Conservation (phyloP, 2,797 vertebrate species). For the Hybognathus amarus region DNA sequence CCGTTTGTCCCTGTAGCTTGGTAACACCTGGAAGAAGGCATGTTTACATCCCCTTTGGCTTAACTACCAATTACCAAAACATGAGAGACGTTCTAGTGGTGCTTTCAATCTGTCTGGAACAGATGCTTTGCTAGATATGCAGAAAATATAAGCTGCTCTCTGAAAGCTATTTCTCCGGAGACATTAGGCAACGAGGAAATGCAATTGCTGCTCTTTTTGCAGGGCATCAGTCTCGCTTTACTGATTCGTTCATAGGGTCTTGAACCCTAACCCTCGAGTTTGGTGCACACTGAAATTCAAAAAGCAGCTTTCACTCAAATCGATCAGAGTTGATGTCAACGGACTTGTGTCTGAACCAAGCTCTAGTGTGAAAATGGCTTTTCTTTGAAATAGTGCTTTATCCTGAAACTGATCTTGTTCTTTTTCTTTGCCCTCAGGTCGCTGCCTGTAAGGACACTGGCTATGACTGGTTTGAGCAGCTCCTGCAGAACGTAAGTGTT, state of each 20-base stretch:
- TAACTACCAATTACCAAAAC: neutral
- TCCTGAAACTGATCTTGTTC: neutral
- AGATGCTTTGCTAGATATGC: neutral
- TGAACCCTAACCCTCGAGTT: neutral
- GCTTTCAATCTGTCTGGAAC: conserved; percentile 9
- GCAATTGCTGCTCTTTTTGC: neutral
- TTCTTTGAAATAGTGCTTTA: neutral
- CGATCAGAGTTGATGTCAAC: neutral
- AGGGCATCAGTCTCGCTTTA: neutral
- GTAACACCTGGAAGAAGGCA: neutral
- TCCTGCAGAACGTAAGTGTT: conserved; percentile 92
- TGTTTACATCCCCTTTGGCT: neutral
- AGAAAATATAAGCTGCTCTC: neutral
- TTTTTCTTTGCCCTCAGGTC: conserved; percentile 76
- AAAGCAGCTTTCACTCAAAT: neutral
- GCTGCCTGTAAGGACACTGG: conserved; percentile 96
- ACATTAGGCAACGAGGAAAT: neutral
- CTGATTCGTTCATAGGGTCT: neutral
- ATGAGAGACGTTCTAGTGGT: neutral
- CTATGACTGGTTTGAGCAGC: conserved; percentile 98
- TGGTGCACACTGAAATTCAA: neutral
- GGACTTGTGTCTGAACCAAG: neutral
- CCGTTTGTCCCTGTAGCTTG: neutral
- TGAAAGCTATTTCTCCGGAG: neutral
- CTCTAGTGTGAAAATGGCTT: neutral